These are phyloP conservation scores for Pelvicachromis taeniatus DNA, from an alignment of 2,113 vertebrate genomes.

Conservation along the genomic window DNA sequence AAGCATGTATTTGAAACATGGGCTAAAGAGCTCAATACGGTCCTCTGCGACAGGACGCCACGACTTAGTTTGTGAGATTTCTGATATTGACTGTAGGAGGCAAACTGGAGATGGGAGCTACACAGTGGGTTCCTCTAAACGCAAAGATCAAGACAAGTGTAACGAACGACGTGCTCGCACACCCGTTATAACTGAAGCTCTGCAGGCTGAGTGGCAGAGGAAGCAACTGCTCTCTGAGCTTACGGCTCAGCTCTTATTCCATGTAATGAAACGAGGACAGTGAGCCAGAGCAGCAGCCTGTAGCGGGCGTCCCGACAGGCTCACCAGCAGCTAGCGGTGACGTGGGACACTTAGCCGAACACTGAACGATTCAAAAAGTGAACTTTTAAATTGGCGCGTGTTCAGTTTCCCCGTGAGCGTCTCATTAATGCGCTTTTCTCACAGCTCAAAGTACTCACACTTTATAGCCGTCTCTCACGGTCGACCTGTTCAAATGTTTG, in stretches of 20 bases:
- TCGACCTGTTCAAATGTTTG: slow-evolving; percentile 77
- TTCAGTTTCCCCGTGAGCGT: not conserved
- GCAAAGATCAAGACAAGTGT: not conserved
- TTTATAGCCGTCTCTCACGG: slow-evolving; percentile 84
- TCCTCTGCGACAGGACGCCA: not conserved
- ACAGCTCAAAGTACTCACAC: slow-evolving; percentile 77
- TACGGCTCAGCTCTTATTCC: too few relatives aligned
- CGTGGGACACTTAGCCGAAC: too few relatives aligned
- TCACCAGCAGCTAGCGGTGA: too few relatives aligned
- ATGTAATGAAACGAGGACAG: too few relatives aligned
- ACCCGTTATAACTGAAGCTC: not conserved
- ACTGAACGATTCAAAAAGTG: too few relatives aligned
- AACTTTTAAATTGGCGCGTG: too few relatives aligned
- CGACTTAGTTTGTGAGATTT: not conserved
- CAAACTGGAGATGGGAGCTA: not conserved
- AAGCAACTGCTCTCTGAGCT: too few relatives aligned
- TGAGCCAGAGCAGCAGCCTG: too few relatives aligned
- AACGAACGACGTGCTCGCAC: not conserved
- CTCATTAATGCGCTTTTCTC: not conserved
- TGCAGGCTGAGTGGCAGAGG: not conserved
- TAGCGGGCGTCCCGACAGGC: too few relatives aligned
- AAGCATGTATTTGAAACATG: not conserved
- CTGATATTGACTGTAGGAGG: not conserved
- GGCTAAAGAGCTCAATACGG: not conserved
- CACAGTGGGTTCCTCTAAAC: not conserved